Conservation (phyloP, 1,140 invertebrate genomes). For the Listronotus oregonensis region DNA sequence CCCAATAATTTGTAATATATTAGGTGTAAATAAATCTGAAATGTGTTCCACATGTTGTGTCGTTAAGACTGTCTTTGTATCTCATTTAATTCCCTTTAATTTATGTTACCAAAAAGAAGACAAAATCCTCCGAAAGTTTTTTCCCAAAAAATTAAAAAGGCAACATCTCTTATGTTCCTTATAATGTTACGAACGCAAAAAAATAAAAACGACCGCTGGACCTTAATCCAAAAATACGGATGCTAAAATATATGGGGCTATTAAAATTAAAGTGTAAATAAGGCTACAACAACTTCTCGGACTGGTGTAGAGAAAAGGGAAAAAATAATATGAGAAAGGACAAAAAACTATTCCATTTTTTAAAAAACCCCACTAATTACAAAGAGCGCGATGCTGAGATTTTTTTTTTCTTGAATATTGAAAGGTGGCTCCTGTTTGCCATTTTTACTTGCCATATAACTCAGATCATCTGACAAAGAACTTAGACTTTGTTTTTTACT, state of each 20-base stretch:
- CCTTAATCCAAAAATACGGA: slow-evolving; percentile 32
- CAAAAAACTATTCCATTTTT: slow-evolving; percentile 46
- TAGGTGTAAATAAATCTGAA: slow-evolving; percentile 35
- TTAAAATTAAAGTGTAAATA: slow-evolving; percentile 44
- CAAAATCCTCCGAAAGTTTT: slow-evolving; percentile 23
- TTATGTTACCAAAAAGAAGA: slow-evolving; percentile 16
- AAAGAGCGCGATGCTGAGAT: slow-evolving; percentile 48
- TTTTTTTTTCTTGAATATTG: slow-evolving; percentile 56
- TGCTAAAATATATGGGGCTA: slow-evolving; percentile 38
- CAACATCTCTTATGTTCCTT: slow-evolving; percentile 7
- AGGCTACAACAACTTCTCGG: slow-evolving; percentile 40
- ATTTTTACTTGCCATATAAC: slow-evolving; percentile 50
- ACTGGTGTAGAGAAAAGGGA: slow-evolving; percentile 21
- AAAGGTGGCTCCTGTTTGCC: slow-evolving; percentile 48
- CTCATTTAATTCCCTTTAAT: slow-evolving; percentile 27
- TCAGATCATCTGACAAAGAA: slow-evolving; percentile 50
- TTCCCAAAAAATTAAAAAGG: slow-evolving; percentile 23
- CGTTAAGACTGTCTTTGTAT: slow-evolving; percentile 21
- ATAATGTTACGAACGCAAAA: slow-evolving; percentile 6
- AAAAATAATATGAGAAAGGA: slow-evolving; percentile 38
- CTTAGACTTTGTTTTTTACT: slow-evolving; percentile 11
- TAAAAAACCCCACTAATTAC: slow-evolving; percentile 55
- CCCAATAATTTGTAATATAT: slow-evolving; percentile 36
- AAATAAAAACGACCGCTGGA: slow-evolving; percentile 10
- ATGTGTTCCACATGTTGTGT: slow-evolving; percentile 28